Evolutionary conservation across 2,888 invertebrate genomes (phyloP).

Genomic region (Pheosia gnoma): DNA sequence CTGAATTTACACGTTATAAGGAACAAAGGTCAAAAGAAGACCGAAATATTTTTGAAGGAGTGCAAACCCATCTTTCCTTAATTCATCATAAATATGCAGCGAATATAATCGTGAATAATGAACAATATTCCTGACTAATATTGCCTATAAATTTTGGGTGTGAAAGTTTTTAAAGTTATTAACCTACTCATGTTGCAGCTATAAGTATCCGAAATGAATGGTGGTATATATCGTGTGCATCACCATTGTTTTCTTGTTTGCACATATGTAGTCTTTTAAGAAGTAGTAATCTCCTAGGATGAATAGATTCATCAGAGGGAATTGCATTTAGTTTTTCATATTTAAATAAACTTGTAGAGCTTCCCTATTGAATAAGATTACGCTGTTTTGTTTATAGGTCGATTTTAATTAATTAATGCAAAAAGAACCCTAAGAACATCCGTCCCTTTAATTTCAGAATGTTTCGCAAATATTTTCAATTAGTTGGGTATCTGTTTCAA

Average conservation of each 20-base stretch:
- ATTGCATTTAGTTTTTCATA: not conserved
- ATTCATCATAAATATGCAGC: not conserved
- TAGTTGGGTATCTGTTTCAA: conserved; percentile 6
- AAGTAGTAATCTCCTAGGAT: too few species aligned
- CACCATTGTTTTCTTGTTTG: not conserved
- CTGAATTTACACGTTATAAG: conserved; percentile 6
- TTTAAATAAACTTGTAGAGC: not conserved
- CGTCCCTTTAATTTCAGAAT: not conserved
- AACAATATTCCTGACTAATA: not conserved
- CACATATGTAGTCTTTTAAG: not conserved
- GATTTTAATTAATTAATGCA: not conserved
- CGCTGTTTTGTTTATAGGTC: not conserved
- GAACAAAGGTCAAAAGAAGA: not conserved
- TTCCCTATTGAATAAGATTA: not conserved
- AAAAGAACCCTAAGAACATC: not conserved
- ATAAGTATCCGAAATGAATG: not conserved
- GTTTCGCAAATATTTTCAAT: conserved; percentile 6
- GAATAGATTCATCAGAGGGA: not conserved
- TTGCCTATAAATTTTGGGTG: not conserved
- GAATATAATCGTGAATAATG: not conserved
- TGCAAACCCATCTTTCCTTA: not conserved
- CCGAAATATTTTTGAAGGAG: not conserved
- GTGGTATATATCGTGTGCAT: not conserved
- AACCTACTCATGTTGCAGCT: not conserved
- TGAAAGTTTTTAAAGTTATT: not conserved